Evolutionary conservation across 2,113 vertebrate species (phyloP).

Genomic region (Solenodon paradoxus): DNA sequence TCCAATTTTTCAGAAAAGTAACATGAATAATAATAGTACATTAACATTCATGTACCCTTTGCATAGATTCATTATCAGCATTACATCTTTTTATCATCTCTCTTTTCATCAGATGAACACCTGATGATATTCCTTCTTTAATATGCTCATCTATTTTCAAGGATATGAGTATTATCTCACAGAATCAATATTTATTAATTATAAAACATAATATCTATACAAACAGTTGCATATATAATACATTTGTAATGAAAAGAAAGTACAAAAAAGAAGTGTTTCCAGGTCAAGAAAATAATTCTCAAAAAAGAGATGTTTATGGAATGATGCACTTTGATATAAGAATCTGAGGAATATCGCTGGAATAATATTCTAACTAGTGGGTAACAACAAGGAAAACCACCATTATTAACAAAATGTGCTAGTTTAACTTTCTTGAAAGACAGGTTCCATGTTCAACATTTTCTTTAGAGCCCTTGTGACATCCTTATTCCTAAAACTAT

Average conservation of each 20-base stretch:
- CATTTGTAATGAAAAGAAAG: not conserved
- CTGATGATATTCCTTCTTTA: not conserved
- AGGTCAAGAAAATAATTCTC: not conserved
- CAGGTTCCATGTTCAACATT: not conserved
- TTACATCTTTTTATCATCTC: not conserved
- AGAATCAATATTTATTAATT: not conserved
- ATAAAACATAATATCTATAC: not conserved
- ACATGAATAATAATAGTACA: not conserved
- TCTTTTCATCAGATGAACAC: not conserved
- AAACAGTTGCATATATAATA: not conserved
- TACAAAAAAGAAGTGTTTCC: not conserved
- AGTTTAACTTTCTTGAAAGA: not conserved
- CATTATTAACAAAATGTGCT: not conserved
- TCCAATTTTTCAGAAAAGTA: not conserved
- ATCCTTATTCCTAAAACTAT: no score
- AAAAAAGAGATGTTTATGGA: no score
- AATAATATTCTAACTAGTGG: accelerated
- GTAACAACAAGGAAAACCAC: not conserved
- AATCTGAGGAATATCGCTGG: not conserved
- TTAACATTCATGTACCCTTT: not conserved
- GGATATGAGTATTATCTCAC: not conserved
- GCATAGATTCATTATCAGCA: not conserved
- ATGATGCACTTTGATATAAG: not conserved
- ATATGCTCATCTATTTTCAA: not conserved
- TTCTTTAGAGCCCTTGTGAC: no score